These are phyloP conservation scores for Galago senegalensis DNA, from an alignment of 2,797 vertebrate genomes.

Conservation along the genomic window DNA sequence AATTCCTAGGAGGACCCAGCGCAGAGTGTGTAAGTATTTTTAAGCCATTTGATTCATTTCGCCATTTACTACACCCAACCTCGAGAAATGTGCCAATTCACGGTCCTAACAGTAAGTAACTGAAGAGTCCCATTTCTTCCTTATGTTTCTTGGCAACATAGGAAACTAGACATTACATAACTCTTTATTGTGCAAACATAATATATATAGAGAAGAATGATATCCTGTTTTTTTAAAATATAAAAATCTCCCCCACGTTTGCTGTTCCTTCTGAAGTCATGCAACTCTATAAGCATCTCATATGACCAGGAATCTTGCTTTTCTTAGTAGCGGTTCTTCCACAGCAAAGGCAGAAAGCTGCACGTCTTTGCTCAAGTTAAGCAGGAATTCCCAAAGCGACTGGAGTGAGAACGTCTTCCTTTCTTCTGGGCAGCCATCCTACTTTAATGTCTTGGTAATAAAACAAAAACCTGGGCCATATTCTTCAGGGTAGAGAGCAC, in stretches of 20 bases:
- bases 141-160: background rate
- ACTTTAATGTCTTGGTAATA: conserved; percentile 94
- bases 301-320: background rate
- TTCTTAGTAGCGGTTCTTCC: background rate
- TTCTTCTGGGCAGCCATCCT: conserved; percentile 70
- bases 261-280: background rate
- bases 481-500: conserved; percentile 91
- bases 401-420: conserved; percentile 20
- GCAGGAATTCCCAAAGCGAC: conserved; percentile 20
- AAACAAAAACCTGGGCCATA: conserved; percentile 92
- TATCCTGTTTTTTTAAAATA: background rate
- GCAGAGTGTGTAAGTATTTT: conserved; percentile 33
- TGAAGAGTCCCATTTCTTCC: background rate
- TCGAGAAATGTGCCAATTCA: background rate
- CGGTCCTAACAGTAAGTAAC: background rate
- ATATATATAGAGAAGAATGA: background rate
- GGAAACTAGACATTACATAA: background rate
- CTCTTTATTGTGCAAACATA: background rate
- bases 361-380: background rate
- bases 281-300: background rate
- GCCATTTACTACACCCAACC: conserved; percentile 14
- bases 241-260: background rate
- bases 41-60: conserved; percentile 30
- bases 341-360: background rate
- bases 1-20: background rate